Evolutionary conservation across 2,113 vertebrate species (phyloP).

Genomic region (Halichoeres trimaculatus): DNA sequence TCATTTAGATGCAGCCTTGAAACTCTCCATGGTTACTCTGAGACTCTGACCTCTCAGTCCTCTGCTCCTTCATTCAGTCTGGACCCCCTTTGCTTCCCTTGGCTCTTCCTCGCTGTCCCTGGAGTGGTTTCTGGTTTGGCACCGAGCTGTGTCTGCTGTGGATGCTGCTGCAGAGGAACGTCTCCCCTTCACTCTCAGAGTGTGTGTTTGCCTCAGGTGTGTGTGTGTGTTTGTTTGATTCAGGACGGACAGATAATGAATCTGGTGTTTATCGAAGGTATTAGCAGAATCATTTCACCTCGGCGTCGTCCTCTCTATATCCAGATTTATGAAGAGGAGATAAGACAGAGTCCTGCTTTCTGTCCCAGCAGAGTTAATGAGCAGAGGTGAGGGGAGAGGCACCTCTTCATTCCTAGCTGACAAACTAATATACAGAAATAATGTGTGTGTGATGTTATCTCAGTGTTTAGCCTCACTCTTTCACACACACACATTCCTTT

Average conservation of each 20-base stretch:
- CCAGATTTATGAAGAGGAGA: constrained; percentile 60
- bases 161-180: too few relatives aligned
- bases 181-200: too few relatives aligned
- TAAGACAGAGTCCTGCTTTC: constrained; percentile 44
- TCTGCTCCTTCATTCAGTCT: too few relatives aligned
- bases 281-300: constrained; percentile 66
- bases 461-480: constrained; percentile 52
- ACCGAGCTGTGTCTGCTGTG: too few relatives aligned
- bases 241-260: constrained; percentile 67
- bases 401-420: constrained; percentile 49
- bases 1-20: too few relatives aligned
- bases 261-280: constrained; percentile 72
- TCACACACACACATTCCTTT: constrained; percentile 30
- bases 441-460: constrained; percentile 62
- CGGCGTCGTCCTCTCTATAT: constrained; percentile 58
- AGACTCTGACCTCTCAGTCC: too few relatives aligned
- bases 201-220: constrained; percentile 38
- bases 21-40: too few relatives aligned
- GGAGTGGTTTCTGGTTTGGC: too few relatives aligned
- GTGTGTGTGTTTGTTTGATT: constrained; percentile 51
- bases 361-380: constrained; percentile 66
- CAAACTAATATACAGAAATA: constrained; percentile 56
- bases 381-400: constrained; percentile 53
- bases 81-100: too few relatives aligned
- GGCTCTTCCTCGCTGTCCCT: too few relatives aligned